Conservation (phyloP, 2,113 vertebrate species). For the Tamias sibiricus region DNA sequence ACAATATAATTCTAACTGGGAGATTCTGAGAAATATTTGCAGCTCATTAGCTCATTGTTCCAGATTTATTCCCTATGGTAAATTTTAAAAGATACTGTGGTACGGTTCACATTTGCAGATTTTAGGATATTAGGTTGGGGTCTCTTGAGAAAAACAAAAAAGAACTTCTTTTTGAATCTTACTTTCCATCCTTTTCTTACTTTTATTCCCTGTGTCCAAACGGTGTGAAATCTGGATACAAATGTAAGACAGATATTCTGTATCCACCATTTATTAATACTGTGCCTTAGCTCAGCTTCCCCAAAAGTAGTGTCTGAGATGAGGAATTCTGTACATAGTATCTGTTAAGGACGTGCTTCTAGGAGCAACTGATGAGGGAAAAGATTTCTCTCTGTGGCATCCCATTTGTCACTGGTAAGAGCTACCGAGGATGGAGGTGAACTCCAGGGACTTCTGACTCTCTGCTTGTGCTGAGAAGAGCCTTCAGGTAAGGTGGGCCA, state of each 20-base stretch:
- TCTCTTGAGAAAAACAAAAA: background rate
- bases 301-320: background rate
- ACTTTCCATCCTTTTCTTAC: background rate
- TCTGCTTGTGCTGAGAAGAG: background rate
- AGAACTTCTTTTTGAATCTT: background rate
- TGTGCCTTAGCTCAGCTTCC: background rate
- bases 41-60: background rate
- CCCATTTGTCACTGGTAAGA: background rate
- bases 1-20: background rate
- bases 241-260: conserved; percentile 12
- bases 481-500: background rate
- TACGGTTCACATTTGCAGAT: background rate
- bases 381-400: background rate
- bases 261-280: background rate
- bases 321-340: background rate
- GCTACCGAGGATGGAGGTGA: background rate
- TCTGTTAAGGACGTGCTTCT: background rate
- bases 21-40: background rate
- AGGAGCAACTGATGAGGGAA: background rate
- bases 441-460: background rate
- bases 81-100: background rate
- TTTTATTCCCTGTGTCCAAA: background rate
- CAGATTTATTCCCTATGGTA: background rate
- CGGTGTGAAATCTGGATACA: background rate
- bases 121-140: background rate